Evolutionary conservation across 2,113 vertebrate genomes (phyloP), one percentile per base, ranked within the genome.

Genomic region (Proterorhinus semilunaris): DNA sequence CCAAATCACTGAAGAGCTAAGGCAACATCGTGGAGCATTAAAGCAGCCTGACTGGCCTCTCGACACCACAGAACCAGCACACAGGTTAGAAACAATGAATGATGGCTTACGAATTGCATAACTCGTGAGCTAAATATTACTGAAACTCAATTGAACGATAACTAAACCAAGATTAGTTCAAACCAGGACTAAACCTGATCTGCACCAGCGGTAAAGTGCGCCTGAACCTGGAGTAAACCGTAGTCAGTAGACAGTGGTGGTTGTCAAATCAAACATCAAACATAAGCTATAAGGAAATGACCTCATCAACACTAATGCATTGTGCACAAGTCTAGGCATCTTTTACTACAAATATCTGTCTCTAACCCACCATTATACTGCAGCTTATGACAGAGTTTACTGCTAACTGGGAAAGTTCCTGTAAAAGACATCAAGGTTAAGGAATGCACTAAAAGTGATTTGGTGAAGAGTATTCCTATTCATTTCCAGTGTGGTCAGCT

Each of bases 401-500:
- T 62, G 64, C 66, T 63, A 72, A 72, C 57, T 69, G 57, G 27
- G 63, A 78, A 63, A 75, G 79, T 74, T 88, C 80, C 80, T 21
- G 55, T 65, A 74, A 78, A 68, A 73, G 63, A 49, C 62, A 72
- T 76, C 67, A 75, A 71, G 16, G 67, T 71, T 76, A 66, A 69
- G 78, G 71, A 80, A 85, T 71, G 68, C 58, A 66, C 71, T 69
- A 21, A 49, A 15, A 11, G 65, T 68, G 70, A 83, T 86, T 74
- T 80, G 65, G 46, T 76, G 80, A 80, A 75, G 71, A 70, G 52
- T 58, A 80, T 71, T 63, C 71, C 51, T 72, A 65, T 83, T 75
- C 79, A 85, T 90, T 88, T 85, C 75, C 81, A 70, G 83, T 80
- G 78, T 79, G 79, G 69, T 80, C 84, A 83, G 83, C 73, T 68